Evolutionary conservation across 2,888 invertebrate genomes (phyloP).

Genomic region (Drosophila prostipennis): DNA sequence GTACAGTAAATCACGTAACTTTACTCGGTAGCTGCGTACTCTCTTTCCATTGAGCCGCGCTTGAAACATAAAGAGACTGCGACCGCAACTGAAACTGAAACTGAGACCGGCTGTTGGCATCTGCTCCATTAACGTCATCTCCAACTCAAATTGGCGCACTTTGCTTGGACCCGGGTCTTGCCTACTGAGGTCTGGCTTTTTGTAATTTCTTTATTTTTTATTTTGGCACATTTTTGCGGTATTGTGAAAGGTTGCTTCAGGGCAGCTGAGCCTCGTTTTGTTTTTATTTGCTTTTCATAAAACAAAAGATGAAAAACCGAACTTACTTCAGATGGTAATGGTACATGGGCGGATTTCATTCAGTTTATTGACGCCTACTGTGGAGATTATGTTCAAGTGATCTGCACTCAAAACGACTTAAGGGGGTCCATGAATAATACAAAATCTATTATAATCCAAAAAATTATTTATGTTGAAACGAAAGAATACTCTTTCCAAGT

Average conservation of each 20-base stretch:
- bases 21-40: slow-evolving; percentile 32
- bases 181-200: slow-evolving; percentile 22
- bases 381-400: neutral
- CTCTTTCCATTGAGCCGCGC: slow-evolving; percentile 15
- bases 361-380: slow-evolving; percentile 16
- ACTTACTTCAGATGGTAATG: neutral
- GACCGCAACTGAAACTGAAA: slow-evolving; percentile 11
- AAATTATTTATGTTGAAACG: neutral
- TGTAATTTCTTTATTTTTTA: slow-evolving; percentile 10
- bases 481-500: neutral
- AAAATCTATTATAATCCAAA: neutral
- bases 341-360: neutral
- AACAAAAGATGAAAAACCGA: slow-evolving; percentile 6
- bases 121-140: slow-evolving; percentile 59
- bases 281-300: slow-evolving; percentile 13
- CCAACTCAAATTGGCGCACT: slow-evolving; percentile 59
- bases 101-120: slow-evolving; percentile 46
- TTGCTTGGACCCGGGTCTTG: slow-evolving; percentile 16
- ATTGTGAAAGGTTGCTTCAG: slow-evolving; percentile 63
- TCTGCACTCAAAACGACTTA: neutral
- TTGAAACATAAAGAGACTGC: slow-evolving; percentile 5
- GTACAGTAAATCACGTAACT: slow-evolving; percentile 60
- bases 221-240: slow-evolving; percentile 51
- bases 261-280: slow-evolving; percentile 31
- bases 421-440: neutral